Percentiles rank a stretch among this genome's conserved stretches.
These are phyloP conservation scores for Taurulus bubalis DNA, from an alignment of 2,113 vertebrate genomes.

Conservation along the genomic window DNA sequence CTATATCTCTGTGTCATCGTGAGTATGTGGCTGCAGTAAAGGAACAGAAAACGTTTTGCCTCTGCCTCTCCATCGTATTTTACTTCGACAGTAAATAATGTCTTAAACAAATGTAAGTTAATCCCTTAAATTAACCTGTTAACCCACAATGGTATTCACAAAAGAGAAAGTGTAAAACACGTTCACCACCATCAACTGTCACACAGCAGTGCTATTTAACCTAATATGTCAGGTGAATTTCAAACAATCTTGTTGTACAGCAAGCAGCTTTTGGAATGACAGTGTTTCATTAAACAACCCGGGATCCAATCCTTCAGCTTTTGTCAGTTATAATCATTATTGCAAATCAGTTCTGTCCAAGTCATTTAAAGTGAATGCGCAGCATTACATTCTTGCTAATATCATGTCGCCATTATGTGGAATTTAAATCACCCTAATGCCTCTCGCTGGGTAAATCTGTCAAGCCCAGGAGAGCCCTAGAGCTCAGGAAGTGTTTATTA, in stretches of 20 bases:
- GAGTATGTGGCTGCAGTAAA: background rate
- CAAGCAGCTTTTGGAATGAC: slow-evolving; percentile 8
- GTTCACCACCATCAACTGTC: background rate
- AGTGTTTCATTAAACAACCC: slow-evolving; percentile 28
- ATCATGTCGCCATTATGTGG: slow-evolving; percentile 37
- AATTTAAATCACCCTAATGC: slow-evolving; percentile 59
- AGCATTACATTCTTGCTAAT: slow-evolving; percentile 26
- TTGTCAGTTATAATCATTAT: slow-evolving; percentile 34
- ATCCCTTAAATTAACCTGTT: background rate
- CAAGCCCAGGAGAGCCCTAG: slow-evolving; percentile 41
- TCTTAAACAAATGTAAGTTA: background rate
- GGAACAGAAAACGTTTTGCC: background rate
- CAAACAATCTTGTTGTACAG: background rate
- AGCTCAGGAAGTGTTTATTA: slow-evolving; percentile 57
- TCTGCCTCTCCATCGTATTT: background rate
- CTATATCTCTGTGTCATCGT: background rate
- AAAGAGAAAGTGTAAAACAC: background rate
- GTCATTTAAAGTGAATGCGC: slow-evolving; percentile 40
- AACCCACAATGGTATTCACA: background rate
- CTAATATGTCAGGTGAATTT: background rate
- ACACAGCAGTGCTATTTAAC: background rate
- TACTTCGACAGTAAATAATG: background rate
- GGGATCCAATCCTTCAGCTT: slow-evolving; percentile 14
- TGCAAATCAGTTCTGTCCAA: slow-evolving; percentile 32
- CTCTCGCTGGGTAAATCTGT: slow-evolving; percentile 51